phyloP scores from a whole-genome alignment of 92 coral and sea anemone genomes.

The Phymanthus crucifer region DNA sequence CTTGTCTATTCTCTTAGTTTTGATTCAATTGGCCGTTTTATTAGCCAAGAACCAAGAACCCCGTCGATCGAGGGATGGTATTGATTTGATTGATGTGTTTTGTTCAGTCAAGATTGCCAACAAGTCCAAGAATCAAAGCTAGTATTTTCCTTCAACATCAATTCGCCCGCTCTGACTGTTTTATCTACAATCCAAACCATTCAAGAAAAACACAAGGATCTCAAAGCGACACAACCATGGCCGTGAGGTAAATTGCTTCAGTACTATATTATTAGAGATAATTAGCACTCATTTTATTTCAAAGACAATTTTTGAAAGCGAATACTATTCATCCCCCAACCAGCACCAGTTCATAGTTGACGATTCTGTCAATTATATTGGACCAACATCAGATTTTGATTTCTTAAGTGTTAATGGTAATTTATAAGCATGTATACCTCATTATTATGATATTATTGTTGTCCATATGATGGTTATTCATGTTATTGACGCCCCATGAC shows the following conservation, averaged over 20 bases:
- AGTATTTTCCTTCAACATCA: not conserved
- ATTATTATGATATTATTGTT: not conserved
- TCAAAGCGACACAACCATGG: not conserved
- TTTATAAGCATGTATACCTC: not conserved
- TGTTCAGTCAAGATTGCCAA: too few species aligned
- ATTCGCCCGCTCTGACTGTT: not conserved
- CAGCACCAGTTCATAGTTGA: not conserved
- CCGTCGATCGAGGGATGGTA: too few species aligned
- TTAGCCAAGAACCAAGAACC: not conserved
- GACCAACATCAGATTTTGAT: not conserved
- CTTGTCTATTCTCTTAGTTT: not conserved
- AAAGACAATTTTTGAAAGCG: not conserved
- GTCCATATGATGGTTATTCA: not conserved
- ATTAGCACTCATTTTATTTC: not conserved
- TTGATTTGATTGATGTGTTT: too few species aligned
- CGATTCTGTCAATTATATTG: not conserved
- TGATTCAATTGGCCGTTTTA: not conserved
- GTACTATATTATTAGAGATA: not conserved
- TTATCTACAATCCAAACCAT: not conserved
- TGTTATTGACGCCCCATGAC: not conserved
- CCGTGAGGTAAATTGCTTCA: not conserved
- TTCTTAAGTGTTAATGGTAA: not conserved
- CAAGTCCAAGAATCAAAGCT: too few species aligned
- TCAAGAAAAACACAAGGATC: not conserved
- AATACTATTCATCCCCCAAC: not conserved